phyloP scores from a whole-genome alignment of 2,797 vertebrate genomes.

The Phoxinus dragarum region DNA sequence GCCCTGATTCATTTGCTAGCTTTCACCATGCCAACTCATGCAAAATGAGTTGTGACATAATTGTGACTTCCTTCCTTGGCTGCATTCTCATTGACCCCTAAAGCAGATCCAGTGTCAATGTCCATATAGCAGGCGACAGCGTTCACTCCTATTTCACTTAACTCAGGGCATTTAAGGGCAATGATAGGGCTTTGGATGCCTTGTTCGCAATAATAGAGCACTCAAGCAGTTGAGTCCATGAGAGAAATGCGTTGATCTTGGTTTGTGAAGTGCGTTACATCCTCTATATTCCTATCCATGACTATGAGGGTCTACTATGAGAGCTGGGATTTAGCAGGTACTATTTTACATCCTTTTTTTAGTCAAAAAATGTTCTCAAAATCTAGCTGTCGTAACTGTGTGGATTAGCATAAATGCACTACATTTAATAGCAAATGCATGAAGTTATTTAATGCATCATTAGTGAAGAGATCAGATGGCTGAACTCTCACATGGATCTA shows the following conservation, averaged over 20 bases:
- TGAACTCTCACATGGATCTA: conserved; percentile 71
- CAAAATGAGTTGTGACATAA: conserved; percentile 72
- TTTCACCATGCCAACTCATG: conserved; percentile 75
- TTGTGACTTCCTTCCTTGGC: conserved; percentile 65
- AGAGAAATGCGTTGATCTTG: conserved; percentile 1
- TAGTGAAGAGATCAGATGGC: conserved; percentile 32
- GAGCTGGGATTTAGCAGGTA: conserved; percentile 55
- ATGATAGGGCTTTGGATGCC: conserved; percentile 45
- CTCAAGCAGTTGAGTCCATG: conserved; percentile 30
- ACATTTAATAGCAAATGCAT: conserved; percentile 24
- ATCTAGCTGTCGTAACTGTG: conserved; percentile 5
- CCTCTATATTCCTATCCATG: conserved; percentile 16
- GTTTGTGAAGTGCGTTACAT: conserved; percentile 15
- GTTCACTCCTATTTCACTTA: conserved; percentile 58
- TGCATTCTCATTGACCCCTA: conserved; percentile 70
- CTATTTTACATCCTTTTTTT: conserved; percentile 10
- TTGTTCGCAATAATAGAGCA: conserved; percentile 39
- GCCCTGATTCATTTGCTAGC: conserved; percentile 59
- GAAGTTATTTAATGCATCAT: neutral
- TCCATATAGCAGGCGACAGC: conserved; percentile 35
- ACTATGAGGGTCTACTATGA: conserved; percentile 43
- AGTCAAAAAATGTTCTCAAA: neutral
- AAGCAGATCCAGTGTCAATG: conserved; percentile 78
- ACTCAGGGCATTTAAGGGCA: conserved; percentile 59
- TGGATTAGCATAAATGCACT: conserved; percentile 31